Evolutionary conservation across 2,888 invertebrate genomes (phyloP), one percentile per base, ranked within the genome.

Genomic region (Stenotaenia linearis): DNA sequence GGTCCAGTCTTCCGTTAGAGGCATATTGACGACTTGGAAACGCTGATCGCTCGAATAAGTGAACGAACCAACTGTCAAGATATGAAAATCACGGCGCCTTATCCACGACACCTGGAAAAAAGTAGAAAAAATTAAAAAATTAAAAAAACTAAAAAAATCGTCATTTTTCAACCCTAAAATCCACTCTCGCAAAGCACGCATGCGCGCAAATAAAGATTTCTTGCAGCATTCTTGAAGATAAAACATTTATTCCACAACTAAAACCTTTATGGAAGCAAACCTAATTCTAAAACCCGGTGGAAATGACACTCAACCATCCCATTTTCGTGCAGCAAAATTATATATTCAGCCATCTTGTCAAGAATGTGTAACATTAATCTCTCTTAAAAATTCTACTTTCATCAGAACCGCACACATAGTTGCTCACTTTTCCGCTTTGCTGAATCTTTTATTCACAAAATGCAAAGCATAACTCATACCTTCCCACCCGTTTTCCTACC

Each of bases 11-110:
- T 83, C 83, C 0, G 82, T 75, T 25, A 81, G 78, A 50, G 82
- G 81, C 35, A 81, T 89, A 87, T 95, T 95, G 83, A 93, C 91
- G 75, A 94, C 93, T 85, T 93, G 92, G 87, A 94, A 95, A 84
- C 95, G 89, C 85, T 93, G 94, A 85, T 96, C 95, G 83, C 94
- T 94, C 84, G 94, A 94, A 87, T 95, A 95, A 1, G 95, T 95
- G 69, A 92, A 92, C 83, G 93, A 88, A 5, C 95, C 95, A 78
- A 95, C 95, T 79, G 95, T 96, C 80, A 95, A 88, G 81, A 96
- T 89, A 85, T 94, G 92, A 84, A 93, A 93, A 87, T 94, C 93
- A 88, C 92, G 93, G 86, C 93, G 90, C 85, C 91, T 88, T 83
- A 91, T 91, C 92, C 91, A 92, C 61, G 91, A 90, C n/a, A 92